Evolutionary conservation across 2,888 invertebrate species (phyloP), one percentile per base, ranked within the genome.

Genomic region (Lacanobia wlatinum): DNA sequence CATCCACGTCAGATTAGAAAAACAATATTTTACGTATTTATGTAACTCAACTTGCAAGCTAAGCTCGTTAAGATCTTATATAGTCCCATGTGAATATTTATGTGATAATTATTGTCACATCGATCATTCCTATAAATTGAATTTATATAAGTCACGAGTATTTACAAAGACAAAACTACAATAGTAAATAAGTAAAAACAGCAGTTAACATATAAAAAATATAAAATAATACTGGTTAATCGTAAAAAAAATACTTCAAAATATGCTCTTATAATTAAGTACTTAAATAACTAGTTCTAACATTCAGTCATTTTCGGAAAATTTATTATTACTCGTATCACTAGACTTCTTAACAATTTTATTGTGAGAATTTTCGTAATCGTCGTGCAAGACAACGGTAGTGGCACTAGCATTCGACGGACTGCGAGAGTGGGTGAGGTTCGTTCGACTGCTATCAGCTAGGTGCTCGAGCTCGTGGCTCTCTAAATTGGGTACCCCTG

Each of bases 341-440:
- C 90, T 92, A 87, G 85, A 75, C 87, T 92, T 93, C 71, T 90
- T 92, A 84, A 93, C 92, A 81, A 89, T 73, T 87, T 91, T 94
- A 89, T 69, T 90, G 60, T 91, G 89, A 80, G 88, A 86, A 80
- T 91, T 90, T 73, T 94, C 95, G 81, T 92, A 94, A 85, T 97
- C 97, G 82, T 97, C 97, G 75, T 97, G 96, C 86, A 97, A 92
- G 82, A 97, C 96, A 76, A 97, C 97, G 66, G 97, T 97, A 65
- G 97, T 97, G 77, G 97, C 97, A 89, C 97, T 97, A 69, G 97
- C 95, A 82, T 97, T 97, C 53, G 97, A 97, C 70, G 97, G 97
- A 85, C 97, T 97, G 73, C 96, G 96, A 50, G 96, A 96, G 76
- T 95, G 94, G 7, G 96, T 95, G 60, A 96, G 90, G 89, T 96